phyloP scores from a whole-genome alignment of 1,140 invertebrate genomes.

The Micrasema longulum region DNA sequence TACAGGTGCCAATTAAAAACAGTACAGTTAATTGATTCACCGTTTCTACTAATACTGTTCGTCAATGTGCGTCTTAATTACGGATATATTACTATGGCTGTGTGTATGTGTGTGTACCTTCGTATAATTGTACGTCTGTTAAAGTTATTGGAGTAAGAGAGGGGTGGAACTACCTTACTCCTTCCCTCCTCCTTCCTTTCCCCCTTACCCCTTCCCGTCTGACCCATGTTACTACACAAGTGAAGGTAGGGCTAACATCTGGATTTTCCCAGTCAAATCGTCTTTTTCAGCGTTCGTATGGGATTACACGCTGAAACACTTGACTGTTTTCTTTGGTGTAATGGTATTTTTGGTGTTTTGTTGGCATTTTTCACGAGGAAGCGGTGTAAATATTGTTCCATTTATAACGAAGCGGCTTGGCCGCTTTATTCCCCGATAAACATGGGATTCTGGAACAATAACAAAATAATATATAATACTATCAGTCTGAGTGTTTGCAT shows the following conservation, averaged over 20 bases:
- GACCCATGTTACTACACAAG: conserved; percentile 32
- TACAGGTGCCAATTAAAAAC: conserved; percentile 48
- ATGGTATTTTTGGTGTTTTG: conserved; percentile 25
- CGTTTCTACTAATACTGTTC: conserved; percentile 43
- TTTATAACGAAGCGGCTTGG: too few relatives aligned
- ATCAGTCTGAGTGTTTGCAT: too few relatives aligned
- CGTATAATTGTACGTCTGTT: conserved; percentile 15
- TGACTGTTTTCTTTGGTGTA: conserved; percentile 31
- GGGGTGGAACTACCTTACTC: conserved; percentile 8
- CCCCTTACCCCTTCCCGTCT: neutral
- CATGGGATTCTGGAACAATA: too few relatives aligned
- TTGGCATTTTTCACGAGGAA: neutral
- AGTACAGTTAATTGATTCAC: conserved; percentile 43
- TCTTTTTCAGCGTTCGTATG: conserved; percentile 36
- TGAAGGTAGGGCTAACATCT: conserved; percentile 37
- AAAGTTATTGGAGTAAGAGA: conserved; percentile 34
- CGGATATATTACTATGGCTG: conserved; percentile 33
- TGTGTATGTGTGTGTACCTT: conserved; percentile 15
- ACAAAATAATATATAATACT: too few relatives aligned
- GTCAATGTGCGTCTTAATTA: conserved; percentile 52
- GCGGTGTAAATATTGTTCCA: neutral
- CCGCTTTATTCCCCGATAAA: too few relatives aligned
- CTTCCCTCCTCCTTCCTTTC: too few relatives aligned
- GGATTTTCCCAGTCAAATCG: conserved; percentile 40
- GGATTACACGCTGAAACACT: conserved; percentile 26